Percentiles rank a stretch among this genome's conserved stretches.
These are phyloP conservation scores for Sinhomidia bicolor DNA, from an alignment of 2,888 invertebrate species.

Conservation along the genomic window DNA sequence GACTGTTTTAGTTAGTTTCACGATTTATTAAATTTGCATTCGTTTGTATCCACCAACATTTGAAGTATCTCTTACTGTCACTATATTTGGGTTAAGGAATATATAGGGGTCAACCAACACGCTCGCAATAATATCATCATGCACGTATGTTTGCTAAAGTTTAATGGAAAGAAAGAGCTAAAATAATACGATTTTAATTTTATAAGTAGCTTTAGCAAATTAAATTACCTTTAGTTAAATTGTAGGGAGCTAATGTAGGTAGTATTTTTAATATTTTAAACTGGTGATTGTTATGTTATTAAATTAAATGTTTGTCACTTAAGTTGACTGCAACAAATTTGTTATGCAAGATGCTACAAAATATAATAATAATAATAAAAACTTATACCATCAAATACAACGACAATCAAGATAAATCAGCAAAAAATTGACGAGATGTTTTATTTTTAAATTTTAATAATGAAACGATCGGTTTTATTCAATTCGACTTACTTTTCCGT, in stretches of 20 bases:
- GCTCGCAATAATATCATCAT: not conserved
- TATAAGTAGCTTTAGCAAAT: slow-evolving; percentile 14
- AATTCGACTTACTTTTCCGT: slow-evolving; percentile 35
- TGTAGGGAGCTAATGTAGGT: not conserved
- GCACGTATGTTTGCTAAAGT: too few species aligned
- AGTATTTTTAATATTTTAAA: slow-evolving; percentile 10
- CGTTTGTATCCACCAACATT: too few species aligned
- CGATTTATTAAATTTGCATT: too few species aligned
- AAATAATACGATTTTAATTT: not conserved
- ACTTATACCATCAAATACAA: not conserved
- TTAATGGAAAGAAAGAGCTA: not conserved
- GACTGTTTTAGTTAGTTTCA: not conserved
- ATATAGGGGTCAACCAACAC: slow-evolving; percentile 12
- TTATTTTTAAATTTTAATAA: slow-evolving; percentile 1
- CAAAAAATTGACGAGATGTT: not conserved
- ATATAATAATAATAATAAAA: not conserved
- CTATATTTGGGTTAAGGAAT: slow-evolving; percentile 1
- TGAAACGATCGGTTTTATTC: slow-evolving; percentile 33
- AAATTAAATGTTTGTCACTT: not conserved
- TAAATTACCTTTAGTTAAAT: not conserved
- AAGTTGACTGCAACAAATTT: too few species aligned
- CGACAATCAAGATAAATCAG: slow-evolving; percentile 19
- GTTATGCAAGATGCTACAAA: not conserved
- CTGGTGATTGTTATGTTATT: slow-evolving; percentile 34
- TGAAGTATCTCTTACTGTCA: not conserved